phyloP scores from a whole-genome alignment of 2,113 vertebrate genomes.

The Pipra filicauda region DNA sequence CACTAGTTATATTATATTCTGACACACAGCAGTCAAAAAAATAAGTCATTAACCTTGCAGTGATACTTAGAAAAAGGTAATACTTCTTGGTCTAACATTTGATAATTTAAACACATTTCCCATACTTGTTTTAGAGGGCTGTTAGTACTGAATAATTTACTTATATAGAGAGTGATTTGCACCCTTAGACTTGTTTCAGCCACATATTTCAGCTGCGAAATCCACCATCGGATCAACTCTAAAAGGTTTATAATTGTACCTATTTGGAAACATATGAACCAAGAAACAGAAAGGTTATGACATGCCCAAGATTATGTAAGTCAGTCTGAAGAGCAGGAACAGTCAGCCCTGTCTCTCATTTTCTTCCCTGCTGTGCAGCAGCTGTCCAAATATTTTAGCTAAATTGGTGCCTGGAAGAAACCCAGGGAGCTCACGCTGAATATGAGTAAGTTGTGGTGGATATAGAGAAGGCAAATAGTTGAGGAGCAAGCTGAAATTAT shows the following conservation, averaged over 20 bases:
- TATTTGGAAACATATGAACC: not conserved
- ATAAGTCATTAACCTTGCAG: conserved; percentile 19
- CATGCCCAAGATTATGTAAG: not conserved
- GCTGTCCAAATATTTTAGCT: conserved; percentile 48
- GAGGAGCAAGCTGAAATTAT: not conserved
- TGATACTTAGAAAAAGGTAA: conserved; percentile 24
- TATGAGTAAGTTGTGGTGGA: not conserved
- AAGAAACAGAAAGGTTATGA: not conserved
- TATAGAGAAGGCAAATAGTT: not conserved
- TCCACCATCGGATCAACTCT: not conserved
- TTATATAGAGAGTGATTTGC: not conserved
- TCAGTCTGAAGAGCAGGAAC: not conserved
- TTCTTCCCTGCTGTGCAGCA: conserved; percentile 49
- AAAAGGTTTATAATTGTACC: not conserved
- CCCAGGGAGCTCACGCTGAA: not conserved
- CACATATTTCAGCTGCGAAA: not conserved
- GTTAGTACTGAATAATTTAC: not conserved
- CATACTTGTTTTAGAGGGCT: not conserved
- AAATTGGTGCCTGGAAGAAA: conserved; percentile 35
- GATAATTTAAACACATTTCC: not conserved
- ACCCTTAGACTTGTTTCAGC: not conserved
- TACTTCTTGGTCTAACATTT: not conserved
- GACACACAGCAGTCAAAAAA: conserved; percentile 18
- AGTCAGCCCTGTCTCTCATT: conserved; percentile 16
- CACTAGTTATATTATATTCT: conserved; percentile 21